Base-by-base conservation (phyloP, 2,888 invertebrate species). In the Leucozona laternaria region DNA sequence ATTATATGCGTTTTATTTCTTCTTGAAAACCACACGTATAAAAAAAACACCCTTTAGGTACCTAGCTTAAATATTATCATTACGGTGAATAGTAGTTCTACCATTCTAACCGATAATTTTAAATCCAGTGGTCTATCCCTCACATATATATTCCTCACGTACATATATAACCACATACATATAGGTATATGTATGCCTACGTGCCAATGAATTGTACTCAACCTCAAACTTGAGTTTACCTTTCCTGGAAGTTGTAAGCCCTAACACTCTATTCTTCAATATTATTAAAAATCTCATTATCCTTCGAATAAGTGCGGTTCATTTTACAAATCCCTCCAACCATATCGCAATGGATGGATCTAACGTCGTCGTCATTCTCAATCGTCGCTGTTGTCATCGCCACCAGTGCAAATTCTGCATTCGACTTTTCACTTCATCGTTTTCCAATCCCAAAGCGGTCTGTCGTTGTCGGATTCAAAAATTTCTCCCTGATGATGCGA, bases 211-310 rank as follows among this genome's bases (percentile, higher is more conserved):
- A n/a, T n/a, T n/a, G 7, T n/a, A n/a, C 7, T 7, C 43, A 43
- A 43, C 34, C 57, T 5, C 4, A 40, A 43, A 45, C 11, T 28
- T 28, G 4, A 43, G 60, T 73, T 40, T 55, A 50, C 58, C 64
- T 57, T 6, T 22, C 37, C 48, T 28, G 50, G 45, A 77, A 72
- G 8, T 25, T 66, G 7, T 34, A n/a, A n/a, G 13, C 5, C 48
- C 45, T 31, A 8, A 15, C 20, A 34, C 48, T 20, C 17, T 45
- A 20, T 6, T 4, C 31, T 62, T 75, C 17, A 57, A 71, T 80
- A 79, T 60, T 17, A 64, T 34, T 53, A 48, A 31, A 81, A 85
- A 81, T 68, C 77, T 73, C 81, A 85, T 85, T 85, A 85, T 72
- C 53, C 76, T 20, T 53, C 66, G 58, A 66, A 76, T 66, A 80